These are phyloP conservation scores for Stictonetta naevosa DNA, from an alignment of 2,113 vertebrate genomes.

Conservation along the genomic window DNA sequence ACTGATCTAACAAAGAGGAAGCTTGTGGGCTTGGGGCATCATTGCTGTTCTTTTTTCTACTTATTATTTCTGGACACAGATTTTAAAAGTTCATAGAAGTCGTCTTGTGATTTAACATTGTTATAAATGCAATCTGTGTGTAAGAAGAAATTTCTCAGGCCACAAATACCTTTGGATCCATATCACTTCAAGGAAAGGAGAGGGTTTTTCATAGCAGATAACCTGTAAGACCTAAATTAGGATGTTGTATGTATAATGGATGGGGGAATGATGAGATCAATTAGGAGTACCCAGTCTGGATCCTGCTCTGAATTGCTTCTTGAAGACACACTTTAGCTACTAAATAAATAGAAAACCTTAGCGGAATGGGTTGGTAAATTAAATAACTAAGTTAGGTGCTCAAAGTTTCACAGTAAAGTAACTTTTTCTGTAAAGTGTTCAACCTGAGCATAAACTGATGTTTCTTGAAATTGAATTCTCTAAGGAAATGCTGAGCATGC, in stretches of 20 bases:
- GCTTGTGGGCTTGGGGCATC: neutral
- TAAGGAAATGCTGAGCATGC: neutral
- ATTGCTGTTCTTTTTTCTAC: neutral
- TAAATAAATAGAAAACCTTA: neutral
- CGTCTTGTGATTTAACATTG: neutral
- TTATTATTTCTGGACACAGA: neutral
- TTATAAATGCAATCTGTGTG: neutral
- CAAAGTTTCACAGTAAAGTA: neutral
- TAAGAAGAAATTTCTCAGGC: neutral
- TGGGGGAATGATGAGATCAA: neutral
- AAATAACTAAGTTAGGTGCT: neutral
- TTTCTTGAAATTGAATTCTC: neutral
- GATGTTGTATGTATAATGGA: neutral
- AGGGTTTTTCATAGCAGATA: neutral
- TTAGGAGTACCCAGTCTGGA: neutral
- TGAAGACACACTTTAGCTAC: neutral
- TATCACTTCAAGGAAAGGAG: neutral
- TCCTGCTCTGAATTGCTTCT: neutral
- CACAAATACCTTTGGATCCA: neutral
- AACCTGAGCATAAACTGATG: neutral
- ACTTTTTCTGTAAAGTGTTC: neutral
- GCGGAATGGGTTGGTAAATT: neutral
- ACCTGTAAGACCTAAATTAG: neutral
- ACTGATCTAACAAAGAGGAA: neutral
- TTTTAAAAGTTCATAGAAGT: neutral